phyloP scores from a whole-genome alignment of 2,113 vertebrate species.

The Tretioscincus oriximinensis region DNA sequence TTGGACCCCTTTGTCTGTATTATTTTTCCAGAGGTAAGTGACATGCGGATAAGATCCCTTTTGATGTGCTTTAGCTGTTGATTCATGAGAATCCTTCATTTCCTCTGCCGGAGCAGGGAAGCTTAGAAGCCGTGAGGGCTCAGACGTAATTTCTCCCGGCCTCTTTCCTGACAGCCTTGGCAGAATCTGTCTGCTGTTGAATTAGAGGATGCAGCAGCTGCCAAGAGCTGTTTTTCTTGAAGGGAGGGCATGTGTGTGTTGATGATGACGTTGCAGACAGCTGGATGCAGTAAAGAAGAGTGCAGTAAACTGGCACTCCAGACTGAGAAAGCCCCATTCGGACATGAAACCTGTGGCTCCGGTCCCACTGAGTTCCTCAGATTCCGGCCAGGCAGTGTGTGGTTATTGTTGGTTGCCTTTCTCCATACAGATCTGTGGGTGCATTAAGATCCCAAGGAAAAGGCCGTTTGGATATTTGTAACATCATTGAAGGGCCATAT shows the following conservation, averaged over 20 bases:
- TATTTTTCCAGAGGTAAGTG: slow-evolving; percentile 15
- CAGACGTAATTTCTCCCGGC: not conserved
- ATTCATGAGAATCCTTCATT: not conserved
- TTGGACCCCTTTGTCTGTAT: too few species aligned
- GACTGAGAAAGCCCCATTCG: not conserved
- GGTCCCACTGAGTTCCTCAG: not conserved
- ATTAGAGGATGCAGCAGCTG: not conserved
- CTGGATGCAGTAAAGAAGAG: not conserved
- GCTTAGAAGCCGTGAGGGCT: not conserved
- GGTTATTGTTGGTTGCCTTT: too few species aligned
- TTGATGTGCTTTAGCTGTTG: slow-evolving; percentile 19
- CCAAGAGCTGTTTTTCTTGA: not conserved
- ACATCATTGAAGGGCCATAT: too few species aligned
- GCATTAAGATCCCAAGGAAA: too few species aligned
- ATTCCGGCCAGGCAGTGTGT: not conserved
- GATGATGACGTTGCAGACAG: not conserved
- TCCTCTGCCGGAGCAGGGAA: slow-evolving; percentile 4
- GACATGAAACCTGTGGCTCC: not conserved
- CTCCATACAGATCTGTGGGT: too few species aligned
- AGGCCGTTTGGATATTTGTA: too few species aligned
- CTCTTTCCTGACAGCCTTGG: not conserved
- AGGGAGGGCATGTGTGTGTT: too few species aligned
- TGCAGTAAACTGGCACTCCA: not conserved
- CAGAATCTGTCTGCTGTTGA: not conserved
- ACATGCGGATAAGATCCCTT: slow-evolving; percentile 26